phyloP scores from a whole-genome alignment of 2,888 invertebrate genomes.

The Ormyrus labotus region DNA sequence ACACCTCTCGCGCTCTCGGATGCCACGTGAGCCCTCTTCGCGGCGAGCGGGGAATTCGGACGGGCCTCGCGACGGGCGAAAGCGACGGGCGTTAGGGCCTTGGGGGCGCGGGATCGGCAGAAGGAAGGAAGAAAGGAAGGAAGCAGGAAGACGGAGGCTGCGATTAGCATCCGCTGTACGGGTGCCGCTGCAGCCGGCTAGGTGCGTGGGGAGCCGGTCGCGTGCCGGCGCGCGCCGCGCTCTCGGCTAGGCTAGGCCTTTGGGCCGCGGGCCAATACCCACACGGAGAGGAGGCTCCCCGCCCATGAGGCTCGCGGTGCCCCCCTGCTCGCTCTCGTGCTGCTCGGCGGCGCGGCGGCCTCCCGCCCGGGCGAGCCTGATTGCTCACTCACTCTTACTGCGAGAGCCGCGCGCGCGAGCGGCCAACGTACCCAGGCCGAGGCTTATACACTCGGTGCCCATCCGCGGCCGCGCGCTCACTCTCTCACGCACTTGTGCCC shows the following conservation, averaged over 20 bases:
- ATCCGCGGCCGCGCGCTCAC: constrained; percentile 55
- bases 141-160: not conserved
- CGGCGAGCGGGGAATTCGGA: not conserved
- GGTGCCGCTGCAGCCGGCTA: not conserved
- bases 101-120: not conserved
- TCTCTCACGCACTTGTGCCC: not conserved
- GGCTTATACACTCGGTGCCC: constrained; percentile 59
- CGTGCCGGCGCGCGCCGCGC: constrained; percentile 53
- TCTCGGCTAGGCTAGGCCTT: constrained; percentile 38
- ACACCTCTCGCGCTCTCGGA: constrained; percentile 20
- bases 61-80: not conserved
- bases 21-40: not conserved
- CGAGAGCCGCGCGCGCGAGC: constrained; percentile 38
- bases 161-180: constrained; percentile 26
- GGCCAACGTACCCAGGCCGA: constrained; percentile 35
- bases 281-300: constrained; percentile 64
- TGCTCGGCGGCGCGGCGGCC: constrained; percentile 20
- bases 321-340: constrained; percentile 49
- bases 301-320: constrained; percentile 63
- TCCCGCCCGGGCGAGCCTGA: constrained; percentile 56
- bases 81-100: not conserved
- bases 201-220: constrained; percentile 52
- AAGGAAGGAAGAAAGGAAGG: constrained; percentile 2
- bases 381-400: constrained; percentile 65
- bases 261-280: constrained; percentile 26